Evolutionary conservation across 2,113 vertebrate species (phyloP).

Genomic region (Misgurnus mizolepis): DNA sequence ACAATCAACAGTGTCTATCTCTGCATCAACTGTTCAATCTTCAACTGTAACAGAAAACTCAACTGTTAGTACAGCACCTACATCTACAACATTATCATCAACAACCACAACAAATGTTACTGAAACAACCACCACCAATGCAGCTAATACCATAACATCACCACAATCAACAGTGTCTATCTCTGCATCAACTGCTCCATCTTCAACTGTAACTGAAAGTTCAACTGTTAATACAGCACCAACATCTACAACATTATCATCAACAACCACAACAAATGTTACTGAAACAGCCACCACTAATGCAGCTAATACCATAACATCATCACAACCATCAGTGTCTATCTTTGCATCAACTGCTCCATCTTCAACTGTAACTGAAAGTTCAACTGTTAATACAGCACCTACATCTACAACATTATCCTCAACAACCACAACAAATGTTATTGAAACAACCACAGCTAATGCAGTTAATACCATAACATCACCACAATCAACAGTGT

Average conservation of each 20-base stretch:
- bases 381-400: neutral
- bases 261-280: neutral
- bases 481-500: too few relatives aligned
- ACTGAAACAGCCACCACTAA: neutral
- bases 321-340: neutral
- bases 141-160: neutral
- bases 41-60: too few relatives aligned
- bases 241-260: neutral
- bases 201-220: neutral
- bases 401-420: neutral
- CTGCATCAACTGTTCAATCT: fast-evolving
- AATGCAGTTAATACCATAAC: too few relatives aligned
- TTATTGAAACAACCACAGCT: too few relatives aligned
- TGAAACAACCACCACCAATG: neutral
- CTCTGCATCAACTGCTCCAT: neutral
- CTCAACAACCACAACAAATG: too few relatives aligned
- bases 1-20: neutral
- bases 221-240: neutral
- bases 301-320: neutral
- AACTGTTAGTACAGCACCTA: too few relatives aligned
- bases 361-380: neutral
- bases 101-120: too few relatives aligned
- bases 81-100: too few relatives aligned
- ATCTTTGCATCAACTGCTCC: neutral
- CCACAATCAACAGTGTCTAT: neutral